Conservation (phyloP, 1,140 invertebrate genomes). For the Monomorium pharaonis region DNA sequence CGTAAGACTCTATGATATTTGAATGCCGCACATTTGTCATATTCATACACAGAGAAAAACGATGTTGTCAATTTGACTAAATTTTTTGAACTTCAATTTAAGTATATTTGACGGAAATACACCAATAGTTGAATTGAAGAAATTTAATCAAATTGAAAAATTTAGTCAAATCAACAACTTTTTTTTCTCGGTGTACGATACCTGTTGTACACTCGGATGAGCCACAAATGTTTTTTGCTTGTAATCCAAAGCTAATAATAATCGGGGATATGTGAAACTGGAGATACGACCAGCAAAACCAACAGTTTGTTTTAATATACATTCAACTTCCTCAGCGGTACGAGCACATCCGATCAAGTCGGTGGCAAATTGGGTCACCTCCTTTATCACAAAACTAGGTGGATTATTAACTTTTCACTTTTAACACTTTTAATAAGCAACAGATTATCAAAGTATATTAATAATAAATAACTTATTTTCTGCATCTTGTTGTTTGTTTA, state of each 20-base stretch:
- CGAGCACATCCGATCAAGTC: constrained; percentile 85
- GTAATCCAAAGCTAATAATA: constrained; percentile 90
- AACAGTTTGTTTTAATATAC: constrained; percentile 86
- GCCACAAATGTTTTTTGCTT: constrained; percentile 91
- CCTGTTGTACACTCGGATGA: constrained; percentile 90
- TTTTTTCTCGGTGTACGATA: too few relatives aligned
- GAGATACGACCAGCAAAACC: constrained; percentile 79
- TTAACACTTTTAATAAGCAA: too few relatives aligned
- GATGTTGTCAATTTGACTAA: too few relatives aligned
- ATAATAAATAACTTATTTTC: background rate
- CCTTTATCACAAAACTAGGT: constrained; percentile 37
- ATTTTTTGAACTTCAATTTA: too few relatives aligned
- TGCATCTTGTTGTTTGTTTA: background rate
- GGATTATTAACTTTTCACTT: background rate
- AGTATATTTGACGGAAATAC: too few relatives aligned
- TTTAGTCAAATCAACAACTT: too few relatives aligned
- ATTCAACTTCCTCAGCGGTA: constrained; percentile 89
- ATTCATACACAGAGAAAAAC: too few relatives aligned
- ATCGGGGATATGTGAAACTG: constrained; percentile 86
- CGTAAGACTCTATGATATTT: background rate
- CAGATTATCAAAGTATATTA: background rate
- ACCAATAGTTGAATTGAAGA: too few relatives aligned
- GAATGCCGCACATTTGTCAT: background rate
- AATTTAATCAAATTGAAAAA: too few relatives aligned
- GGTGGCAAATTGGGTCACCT: constrained; percentile 71